Evolutionary conservation across 2,888 invertebrate species (phyloP), one percentile per base, ranked within the genome.

Genomic region (Fragum whitleyi): DNA sequence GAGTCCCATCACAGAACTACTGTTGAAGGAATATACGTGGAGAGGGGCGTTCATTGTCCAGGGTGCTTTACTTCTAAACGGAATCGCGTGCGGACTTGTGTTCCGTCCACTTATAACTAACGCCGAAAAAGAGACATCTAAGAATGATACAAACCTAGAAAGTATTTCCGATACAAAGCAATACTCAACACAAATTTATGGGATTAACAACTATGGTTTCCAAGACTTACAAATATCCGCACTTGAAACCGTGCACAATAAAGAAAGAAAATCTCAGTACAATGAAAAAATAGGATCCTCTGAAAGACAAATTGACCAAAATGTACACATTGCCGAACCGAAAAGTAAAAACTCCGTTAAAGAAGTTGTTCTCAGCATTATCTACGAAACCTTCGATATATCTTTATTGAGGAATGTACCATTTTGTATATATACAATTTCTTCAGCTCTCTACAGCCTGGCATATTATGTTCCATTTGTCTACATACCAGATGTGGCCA

Each of bases 401-500:
- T 57, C 57, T 21, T n/a, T 57, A n/a, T 14, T 57, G 57, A 57
- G 23, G n/a, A 23, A 57, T 23, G 23, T 23, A 6, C 57, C 57
- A 11, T 57, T 57, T 26, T 57, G 57, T 26, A 11, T 57, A 11
- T 57, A 57, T 14, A 57, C 57, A 3, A 57, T 57, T 21, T 57
- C 57, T 21, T 57, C 57, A 21, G 57, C 57, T 57, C 23, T 57
- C 2, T 57, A 57, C 57, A 57, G 57, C n/a, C 57, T 57, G 23
- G 21, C 57, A 57, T 57, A 57, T 14, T 57, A 57, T 57, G 57
- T 57, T 11, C 57, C 57, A 6, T 57, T 57, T 23, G 11, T 57
- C 26, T 57, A 57, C 23, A 26, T 57, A 57, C 57, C 57, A n/a
- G 57, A 57, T 23, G 57, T 57, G 57, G 57, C 57, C 11, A 57